Conservation (phyloP, 2,888 invertebrate species). For the Ormyrus pomaceus region DNA sequence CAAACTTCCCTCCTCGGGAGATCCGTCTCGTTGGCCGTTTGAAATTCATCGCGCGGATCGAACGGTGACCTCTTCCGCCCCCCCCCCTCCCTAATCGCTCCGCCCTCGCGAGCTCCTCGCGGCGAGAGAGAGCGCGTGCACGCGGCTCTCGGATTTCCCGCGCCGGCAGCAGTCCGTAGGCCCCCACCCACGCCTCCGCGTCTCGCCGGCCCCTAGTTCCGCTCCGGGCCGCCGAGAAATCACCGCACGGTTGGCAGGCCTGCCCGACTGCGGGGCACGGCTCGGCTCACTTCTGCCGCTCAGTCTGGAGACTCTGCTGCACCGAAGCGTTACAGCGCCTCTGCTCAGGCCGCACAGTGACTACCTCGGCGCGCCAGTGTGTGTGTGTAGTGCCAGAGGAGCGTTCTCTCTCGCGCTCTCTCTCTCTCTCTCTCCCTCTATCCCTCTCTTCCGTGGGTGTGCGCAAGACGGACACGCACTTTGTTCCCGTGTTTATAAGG, state of each 20-base stretch:
- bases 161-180: conserved; percentile 25
- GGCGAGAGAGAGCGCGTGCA: no score
- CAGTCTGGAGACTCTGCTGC: conserved; percentile 73
- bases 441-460: background rate
- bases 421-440: background rate
- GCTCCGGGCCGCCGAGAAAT: no score
- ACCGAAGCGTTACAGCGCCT: conserved; percentile 67
- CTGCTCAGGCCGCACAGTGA: background rate
- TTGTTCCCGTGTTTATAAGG: background rate
- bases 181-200: background rate
- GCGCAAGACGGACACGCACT: background rate
- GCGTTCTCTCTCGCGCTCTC: background rate
- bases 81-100: no score
- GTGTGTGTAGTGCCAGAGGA: conserved; percentile 27
- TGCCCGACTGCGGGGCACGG: conserved; percentile 72
- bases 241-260: conserved; percentile 62
- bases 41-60: background rate
- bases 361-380: background rate
- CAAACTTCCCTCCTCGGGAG: no score
- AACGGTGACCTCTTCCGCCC: no score
- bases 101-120: no score
- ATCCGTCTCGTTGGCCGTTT: no score
- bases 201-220: background rate
- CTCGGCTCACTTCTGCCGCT: conserved; percentile 66
- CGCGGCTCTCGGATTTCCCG: no score